phyloP scores from a whole-genome alignment of 2,888 invertebrate genomes.

The Drosophila greeni region DNA sequence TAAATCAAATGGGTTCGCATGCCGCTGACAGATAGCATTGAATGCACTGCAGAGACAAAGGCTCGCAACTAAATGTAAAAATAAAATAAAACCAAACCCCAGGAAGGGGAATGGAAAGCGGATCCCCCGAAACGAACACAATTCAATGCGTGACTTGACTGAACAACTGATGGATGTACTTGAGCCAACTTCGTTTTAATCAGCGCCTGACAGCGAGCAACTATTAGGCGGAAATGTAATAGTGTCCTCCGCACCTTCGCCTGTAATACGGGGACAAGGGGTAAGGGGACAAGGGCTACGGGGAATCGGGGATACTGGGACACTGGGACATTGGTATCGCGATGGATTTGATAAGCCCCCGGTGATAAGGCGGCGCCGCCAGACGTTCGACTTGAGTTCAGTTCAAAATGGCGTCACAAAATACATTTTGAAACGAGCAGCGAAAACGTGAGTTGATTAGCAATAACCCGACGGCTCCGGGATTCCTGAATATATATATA shows the following conservation, averaged over 20 bases:
- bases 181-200: constrained; percentile 68
- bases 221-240: constrained; percentile 60
- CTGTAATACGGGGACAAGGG: constrained; percentile 7
- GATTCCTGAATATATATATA: constrained; percentile 12
- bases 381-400: constrained; percentile 46
- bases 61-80: constrained; percentile 25
- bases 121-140: constrained; percentile 48
- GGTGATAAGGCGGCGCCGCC: constrained; percentile 55
- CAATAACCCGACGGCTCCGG: constrained; percentile 52
- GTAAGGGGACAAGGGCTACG: too few species aligned
- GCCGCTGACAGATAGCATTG: constrained; percentile 57
- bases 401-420: constrained; percentile 73
- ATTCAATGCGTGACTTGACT: constrained; percentile 71
- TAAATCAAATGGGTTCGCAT: constrained; percentile 65
- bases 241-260: constrained; percentile 50
- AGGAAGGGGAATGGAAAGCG: not conserved
- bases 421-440: constrained; percentile 74
- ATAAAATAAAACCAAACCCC: constrained; percentile 29
- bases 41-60: constrained; percentile 22
- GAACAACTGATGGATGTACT: constrained; percentile 59
- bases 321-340: constrained; percentile 27
- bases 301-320: not conserved
- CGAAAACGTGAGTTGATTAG: constrained; percentile 74
- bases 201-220: constrained; percentile 59
- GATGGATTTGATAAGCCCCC: constrained; percentile 70